Percentiles rank a stretch among this genome's conserved stretches.
phyloP scores from a whole-genome alignment of 2,888 invertebrate species.

The Nymphalis c-album region DNA sequence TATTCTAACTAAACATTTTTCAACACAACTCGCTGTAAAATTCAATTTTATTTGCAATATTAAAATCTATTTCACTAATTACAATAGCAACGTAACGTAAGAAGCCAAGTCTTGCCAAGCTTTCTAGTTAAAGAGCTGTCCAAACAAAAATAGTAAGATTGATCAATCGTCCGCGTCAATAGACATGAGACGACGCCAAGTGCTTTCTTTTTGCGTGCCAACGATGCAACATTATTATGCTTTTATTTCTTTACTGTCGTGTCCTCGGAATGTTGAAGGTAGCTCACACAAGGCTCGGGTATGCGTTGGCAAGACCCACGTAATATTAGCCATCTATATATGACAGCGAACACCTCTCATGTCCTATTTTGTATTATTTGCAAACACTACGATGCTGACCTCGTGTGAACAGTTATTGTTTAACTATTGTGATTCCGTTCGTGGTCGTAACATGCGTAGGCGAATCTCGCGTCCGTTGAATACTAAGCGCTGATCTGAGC shows the following conservation, averaged over 20 bases:
- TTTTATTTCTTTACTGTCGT: slow-evolving; percentile 34
- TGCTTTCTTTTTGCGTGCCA: slow-evolving; percentile 54
- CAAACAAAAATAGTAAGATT: slow-evolving; percentile 53
- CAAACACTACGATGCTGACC: slow-evolving; percentile 66
- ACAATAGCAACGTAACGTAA: slow-evolving; percentile 12
- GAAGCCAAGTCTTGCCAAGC: slow-evolving; percentile 18
- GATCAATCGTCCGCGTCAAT: slow-evolving; percentile 60
- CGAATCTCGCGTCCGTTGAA: slow-evolving; percentile 57
- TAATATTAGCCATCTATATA: slow-evolving; percentile 15
- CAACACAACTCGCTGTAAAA: no score
- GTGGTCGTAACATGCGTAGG: slow-evolving; percentile 67
- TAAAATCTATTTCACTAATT: slow-evolving; percentile 2
- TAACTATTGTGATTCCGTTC: slow-evolving; percentile 65
- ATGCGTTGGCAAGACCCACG: slow-evolving; percentile 13
- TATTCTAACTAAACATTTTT: no score
- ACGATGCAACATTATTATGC: slow-evolving; percentile 43
- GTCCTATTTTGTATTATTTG: slow-evolving; percentile 64
- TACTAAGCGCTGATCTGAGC: slow-evolving; percentile 66
- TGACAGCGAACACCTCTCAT: slow-evolving; percentile 31
- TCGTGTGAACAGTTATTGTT: slow-evolving; percentile 75
- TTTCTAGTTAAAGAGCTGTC: slow-evolving; percentile 23
- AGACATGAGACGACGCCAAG: slow-evolving; percentile 56
- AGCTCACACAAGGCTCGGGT: slow-evolving; percentile 1
- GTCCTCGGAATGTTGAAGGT: slow-evolving; percentile 14
- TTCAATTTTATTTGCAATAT: slow-evolving; percentile 1